Conservation (phyloP, 2,113 vertebrate genomes). For the Diphyllodes magnificus region DNA sequence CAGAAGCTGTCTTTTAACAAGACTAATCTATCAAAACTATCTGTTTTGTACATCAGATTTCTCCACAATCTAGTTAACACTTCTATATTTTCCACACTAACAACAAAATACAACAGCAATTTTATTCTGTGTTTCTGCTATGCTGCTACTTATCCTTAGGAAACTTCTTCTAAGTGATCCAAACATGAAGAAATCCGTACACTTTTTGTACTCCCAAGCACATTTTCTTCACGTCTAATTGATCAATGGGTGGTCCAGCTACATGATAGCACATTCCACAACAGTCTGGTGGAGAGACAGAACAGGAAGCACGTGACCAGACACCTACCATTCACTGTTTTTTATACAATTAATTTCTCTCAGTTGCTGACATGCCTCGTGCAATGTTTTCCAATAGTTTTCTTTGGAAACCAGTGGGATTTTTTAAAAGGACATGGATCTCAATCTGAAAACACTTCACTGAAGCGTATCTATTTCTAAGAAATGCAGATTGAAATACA, state of each 20-base stretch:
- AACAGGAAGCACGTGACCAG: neutral
- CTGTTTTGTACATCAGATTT: neutral
- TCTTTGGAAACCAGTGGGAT: neutral
- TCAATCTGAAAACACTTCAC: neutral
- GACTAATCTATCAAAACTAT: neutral
- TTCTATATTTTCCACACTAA: neutral
- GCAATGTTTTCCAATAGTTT: neutral
- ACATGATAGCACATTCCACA: neutral
- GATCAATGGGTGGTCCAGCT: neutral
- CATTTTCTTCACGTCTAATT: neutral
- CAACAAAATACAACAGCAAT: neutral
- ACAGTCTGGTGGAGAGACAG: neutral
- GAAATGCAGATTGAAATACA: neutral
- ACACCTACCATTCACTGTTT: neutral
- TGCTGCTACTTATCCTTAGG: neutral
- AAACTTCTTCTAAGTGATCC: neutral
- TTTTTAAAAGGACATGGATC: neutral
- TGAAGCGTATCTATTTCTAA: neutral
- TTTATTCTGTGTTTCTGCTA: neutral
- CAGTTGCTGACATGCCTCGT: neutral
- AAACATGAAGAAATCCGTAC: conserved; percentile 8
- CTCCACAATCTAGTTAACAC: neutral
- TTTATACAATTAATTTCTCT: neutral
- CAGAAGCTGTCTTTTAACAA: neutral
- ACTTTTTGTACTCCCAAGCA: neutral